Evolutionary conservation across 2,113 vertebrate genomes (phyloP), one percentile per base, ranked within the genome.

Genomic region (Chunga burmeisteri): DNA sequence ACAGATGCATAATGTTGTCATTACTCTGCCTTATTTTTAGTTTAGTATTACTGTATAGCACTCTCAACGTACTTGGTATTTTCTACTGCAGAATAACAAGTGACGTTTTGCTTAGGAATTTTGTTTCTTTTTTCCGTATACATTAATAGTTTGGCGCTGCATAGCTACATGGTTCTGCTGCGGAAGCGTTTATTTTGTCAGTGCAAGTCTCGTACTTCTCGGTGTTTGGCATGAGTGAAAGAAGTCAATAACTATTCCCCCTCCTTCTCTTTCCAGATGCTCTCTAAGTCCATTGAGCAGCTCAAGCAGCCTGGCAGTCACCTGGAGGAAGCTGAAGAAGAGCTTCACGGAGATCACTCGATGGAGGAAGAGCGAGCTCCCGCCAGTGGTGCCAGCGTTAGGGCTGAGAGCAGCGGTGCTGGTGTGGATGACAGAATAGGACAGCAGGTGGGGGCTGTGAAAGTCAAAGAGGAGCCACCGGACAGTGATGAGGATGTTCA

Each of bases 201-300:
- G 0, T 58, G 36, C 21, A n/a, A 68, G 47, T 85, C 38, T 65
- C 25, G 5, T 22, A 34, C 7, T 50, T 67, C 36, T 52, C 8
- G 0, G 7, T 26, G 16, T 73, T 68, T 61, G 78, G 29, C n/a
- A 15, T 49, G 30, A 20, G n/a, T 7, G n/a, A 62, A 86, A 38
- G 34, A 61, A 81, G 46, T 88, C 79, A n/a, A 4, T 59, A 67
- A 30, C 56, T 84, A 32, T 84, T 88, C 49, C 23, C 38, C 36
- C 29, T 16, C n/a, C 46, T 94, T 87, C 86, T 98, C 92, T 98
- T 94, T 98, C 65, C 98, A 99, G 99, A 99, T 99, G 98, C 98
- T 99, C 82, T 99, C 99, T 65, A 99, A 99, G 98, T 99, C 99
- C 96, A 99, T 99, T 53, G 99, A 99, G 98, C 99, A 99, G 98